Evolutionary conservation across 2,888 invertebrate genomes (phyloP), one percentile per base, ranked within the genome.

Genomic region (Rambutsinella grinnellia): DNA sequence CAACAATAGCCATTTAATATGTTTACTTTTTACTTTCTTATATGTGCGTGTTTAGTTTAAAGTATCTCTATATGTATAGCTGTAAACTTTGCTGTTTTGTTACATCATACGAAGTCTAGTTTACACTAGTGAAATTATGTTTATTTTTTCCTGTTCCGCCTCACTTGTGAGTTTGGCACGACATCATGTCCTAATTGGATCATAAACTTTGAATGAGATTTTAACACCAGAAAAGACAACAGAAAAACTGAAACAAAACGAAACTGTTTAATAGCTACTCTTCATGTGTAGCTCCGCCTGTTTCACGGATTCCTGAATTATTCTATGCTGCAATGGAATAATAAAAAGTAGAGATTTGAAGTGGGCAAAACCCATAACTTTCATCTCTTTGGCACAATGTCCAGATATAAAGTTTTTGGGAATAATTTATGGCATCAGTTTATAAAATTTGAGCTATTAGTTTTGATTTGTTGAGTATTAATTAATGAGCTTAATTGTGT

Each of bases 171-270:
- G 63, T 69, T 76, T 76, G 75, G 75, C 75, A 76, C 69, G 69
- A 76, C 69, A 76, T 63, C 69, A 68, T 47, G 57, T 49, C 57
- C 75, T 76, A 76, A 76, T 76, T 76, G 75, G 75, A 76, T 76
- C 75, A 76, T 76, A 76, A 76, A 76, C 63, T 69, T 76, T 76
- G 75, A 76, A 76, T 69, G 75, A 76, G 75, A 68, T 76, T 76
- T 76, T 76, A 76, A 76, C 75, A 69, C 75, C 75, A 67, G 44
- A 62, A 63, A 63, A 62, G 51, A 63, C 17, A 36, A 5, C 13
- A 36, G n/a, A n/a, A n/a, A n/a, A n/a, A n/a, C 5, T 36, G 36
- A 13, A 36, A 36, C 6, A 36, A 36, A 36, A 36, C 13, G 36
- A 5, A 36, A 36, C 36, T 36, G 6, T 36, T 36, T 36, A 8